A percentile compares a stretch with the other conserved stretches of the same genome.
These are phyloP conservation scores for Corapipo altera DNA, from an alignment of 2,113 vertebrate genomes.

Conservation along the genomic window DNA sequence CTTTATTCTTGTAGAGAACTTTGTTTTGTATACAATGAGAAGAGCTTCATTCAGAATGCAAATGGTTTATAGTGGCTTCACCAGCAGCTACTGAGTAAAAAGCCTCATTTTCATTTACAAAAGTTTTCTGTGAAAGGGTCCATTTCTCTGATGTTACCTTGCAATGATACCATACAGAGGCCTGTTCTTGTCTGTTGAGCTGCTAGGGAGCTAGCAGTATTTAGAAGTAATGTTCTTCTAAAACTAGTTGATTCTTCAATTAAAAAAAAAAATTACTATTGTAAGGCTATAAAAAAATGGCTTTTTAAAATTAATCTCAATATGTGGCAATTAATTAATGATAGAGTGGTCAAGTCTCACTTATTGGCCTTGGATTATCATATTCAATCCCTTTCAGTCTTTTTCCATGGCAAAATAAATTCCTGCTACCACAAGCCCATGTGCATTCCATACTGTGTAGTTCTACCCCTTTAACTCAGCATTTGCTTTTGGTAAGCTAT, in stretches of 20 bases:
- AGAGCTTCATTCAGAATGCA: neutral
- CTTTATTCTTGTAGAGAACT: neutral
- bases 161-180: neutral
- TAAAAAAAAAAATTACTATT: neutral
- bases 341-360: neutral
- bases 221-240: neutral
- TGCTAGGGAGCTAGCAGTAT: neutral
- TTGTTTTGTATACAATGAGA: neutral
- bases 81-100: neutral
- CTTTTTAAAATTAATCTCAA: neutral
- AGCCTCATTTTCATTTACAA: neutral
- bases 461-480: neutral
- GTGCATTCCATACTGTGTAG: neutral
- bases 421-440: neutral
- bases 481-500: neutral
- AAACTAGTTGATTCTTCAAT: neutral
- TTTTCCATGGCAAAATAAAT: neutral
- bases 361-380: neutral
- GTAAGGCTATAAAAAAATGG: neutral
- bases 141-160: neutral
- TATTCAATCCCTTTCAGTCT: neutral
- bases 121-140: neutral
- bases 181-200: neutral
- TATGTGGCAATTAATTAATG: neutral
- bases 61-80: neutral